Evolutionary conservation across 2,888 invertebrate genomes (phyloP).

Genomic region (Watsonalla cultraria): DNA sequence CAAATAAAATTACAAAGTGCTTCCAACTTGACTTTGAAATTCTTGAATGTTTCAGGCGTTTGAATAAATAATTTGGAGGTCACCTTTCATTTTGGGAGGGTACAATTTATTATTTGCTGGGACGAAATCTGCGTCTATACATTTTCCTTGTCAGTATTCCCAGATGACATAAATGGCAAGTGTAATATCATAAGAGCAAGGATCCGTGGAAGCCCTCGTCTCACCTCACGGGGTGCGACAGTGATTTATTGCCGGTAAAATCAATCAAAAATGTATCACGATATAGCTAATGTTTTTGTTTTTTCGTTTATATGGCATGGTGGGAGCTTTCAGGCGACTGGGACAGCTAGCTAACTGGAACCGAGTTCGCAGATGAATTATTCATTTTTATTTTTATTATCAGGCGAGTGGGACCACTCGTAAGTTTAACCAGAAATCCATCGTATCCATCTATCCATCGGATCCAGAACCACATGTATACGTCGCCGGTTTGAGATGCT

Average conservation of each 20-base stretch:
- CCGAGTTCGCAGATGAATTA: no score
- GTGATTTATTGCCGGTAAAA: slow-evolving; percentile 19
- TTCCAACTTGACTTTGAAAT: neutral
- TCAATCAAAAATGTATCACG: slow-evolving; percentile 21
- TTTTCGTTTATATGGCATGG: neutral
- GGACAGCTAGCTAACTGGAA: no score
- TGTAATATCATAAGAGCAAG: slow-evolving; percentile 10
- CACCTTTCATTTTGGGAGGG: neutral
- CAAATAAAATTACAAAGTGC: neutral
- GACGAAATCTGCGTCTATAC: slow-evolving; percentile 1
- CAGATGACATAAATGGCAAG: slow-evolving; percentile 5
- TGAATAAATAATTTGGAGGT: neutral
- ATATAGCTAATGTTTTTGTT: slow-evolving; percentile 7
- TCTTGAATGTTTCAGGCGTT: neutral
- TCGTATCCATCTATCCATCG: no score
- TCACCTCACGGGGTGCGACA: slow-evolving; percentile 7
- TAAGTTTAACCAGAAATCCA: no score
- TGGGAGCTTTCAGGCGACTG: no score
- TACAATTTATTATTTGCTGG: neutral
- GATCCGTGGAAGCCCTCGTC: neutral
- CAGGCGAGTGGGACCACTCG: no score
- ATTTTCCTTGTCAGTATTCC: neutral
- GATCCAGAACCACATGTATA: no score
- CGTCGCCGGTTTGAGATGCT: no score
- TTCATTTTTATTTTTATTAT: no score